phyloP scores from a whole-genome alignment of 1,140 invertebrate genomes.

The Mylabris phalerata region DNA sequence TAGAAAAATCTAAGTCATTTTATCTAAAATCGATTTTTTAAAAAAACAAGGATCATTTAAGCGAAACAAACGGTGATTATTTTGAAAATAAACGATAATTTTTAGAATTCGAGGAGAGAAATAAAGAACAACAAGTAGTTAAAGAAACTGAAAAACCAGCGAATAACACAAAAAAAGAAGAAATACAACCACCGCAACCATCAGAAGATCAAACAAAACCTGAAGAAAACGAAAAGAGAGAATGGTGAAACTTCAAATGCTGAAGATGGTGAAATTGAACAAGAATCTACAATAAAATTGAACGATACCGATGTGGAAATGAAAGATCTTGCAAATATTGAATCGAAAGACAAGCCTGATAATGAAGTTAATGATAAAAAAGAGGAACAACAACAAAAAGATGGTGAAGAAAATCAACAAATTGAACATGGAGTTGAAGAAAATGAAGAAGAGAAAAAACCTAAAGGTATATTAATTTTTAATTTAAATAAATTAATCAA shows the following conservation, averaged over 20 bases:
- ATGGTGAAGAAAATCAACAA: conserved; percentile 21
- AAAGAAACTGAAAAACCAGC: conserved; percentile 40
- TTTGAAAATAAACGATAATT: conserved; percentile 3
- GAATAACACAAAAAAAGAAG: conserved; percentile 34
- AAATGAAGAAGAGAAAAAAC: conserved; percentile 8
- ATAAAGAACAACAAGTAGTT: conserved; percentile 39
- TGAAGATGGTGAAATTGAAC: conserved; percentile 24
- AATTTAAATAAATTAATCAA: too few species aligned
- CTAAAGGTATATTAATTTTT: neutral
- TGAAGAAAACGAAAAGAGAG: conserved; percentile 32
- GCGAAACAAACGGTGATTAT: neutral
- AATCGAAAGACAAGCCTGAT: conserved; percentile 14
- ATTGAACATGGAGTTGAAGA: conserved; percentile 29
- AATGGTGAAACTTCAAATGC: conserved; percentile 31
- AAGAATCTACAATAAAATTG: conserved; percentile 24
- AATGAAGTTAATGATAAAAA: conserved; percentile 19
- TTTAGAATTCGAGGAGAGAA: conserved; percentile 43
- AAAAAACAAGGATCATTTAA: too few species aligned
- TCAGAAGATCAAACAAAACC: conserved; percentile 37
- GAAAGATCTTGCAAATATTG: conserved; percentile 29
- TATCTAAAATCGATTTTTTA: too few species aligned
- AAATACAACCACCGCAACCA: conserved; percentile 11
- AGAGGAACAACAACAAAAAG: conserved; percentile 30
- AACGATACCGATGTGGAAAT: conserved; percentile 38
- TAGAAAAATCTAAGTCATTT: too few species aligned